These are phyloP conservation scores for Gallinago paraguaiae DNA, from an alignment of 2,113 vertebrate species.

Conservation along the genomic window DNA sequence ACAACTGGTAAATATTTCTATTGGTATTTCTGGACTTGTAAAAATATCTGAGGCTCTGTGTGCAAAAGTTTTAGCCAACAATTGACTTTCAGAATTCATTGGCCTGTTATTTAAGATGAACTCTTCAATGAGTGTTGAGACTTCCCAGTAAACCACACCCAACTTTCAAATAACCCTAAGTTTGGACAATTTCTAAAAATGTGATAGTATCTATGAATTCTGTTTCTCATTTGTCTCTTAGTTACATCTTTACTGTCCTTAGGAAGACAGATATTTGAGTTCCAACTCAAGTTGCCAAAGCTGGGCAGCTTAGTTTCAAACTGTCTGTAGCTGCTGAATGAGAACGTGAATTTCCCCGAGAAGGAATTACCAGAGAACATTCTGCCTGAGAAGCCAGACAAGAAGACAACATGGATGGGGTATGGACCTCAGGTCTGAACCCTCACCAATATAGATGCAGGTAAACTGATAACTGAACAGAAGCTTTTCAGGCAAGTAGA, in stretches of 20 bases:
- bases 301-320: not conserved
- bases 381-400: not conserved
- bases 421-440: not conserved
- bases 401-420: not conserved
- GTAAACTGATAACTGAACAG: not conserved
- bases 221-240: not conserved
- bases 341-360: not conserved
- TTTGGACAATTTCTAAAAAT: not conserved
- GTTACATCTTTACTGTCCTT: not conserved
- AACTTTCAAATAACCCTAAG: not conserved
- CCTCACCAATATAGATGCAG: not conserved
- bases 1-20: not conserved
- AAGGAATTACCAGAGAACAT: not conserved
- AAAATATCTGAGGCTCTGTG: not conserved
- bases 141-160: not conserved
- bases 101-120: not conserved
- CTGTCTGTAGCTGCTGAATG: not conserved
- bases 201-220: rapidly evolving
- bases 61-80: not conserved
- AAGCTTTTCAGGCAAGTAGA: not conserved
- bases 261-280: not conserved
- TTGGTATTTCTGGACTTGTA: not conserved
- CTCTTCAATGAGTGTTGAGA: not conserved
- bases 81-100: not conserved
- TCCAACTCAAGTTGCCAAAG: not conserved